Evolutionary conservation across 2,797 vertebrate species (phyloP).

Genomic region (Allobates femoralis): DNA sequence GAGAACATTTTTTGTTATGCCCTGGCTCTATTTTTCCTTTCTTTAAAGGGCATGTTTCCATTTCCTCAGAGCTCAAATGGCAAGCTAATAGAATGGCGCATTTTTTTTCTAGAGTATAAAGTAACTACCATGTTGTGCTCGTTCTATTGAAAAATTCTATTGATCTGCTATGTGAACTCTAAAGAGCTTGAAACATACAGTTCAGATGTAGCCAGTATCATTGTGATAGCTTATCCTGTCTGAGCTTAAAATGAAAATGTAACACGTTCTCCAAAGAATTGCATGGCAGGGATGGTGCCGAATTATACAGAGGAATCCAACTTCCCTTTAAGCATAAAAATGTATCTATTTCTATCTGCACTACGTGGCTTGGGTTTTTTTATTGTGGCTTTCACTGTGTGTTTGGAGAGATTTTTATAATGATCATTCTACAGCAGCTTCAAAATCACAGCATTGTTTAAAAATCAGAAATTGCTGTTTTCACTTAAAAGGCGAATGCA

Average conservation of each 20-base stretch:
- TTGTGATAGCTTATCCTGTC: conserved; percentile 39
- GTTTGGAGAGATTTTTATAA: not conserved
- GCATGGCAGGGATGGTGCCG: conserved; percentile 29
- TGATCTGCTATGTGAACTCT: conserved; percentile 52
- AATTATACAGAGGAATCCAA: conserved; percentile 17
- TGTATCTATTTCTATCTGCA: not conserved
- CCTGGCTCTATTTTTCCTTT: conserved; percentile 32
- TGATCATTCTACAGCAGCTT: conserved; percentile 17
- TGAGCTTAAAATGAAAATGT: conserved; percentile 44
- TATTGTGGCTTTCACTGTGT: conserved; percentile 1
- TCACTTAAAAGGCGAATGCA: not conserved
- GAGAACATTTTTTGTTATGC: conserved; percentile 42
- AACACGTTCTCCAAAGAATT: conserved; percentile 31
- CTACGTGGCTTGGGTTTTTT: not conserved
- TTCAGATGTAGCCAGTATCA: conserved; percentile 50
- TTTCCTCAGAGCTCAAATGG: conserved; percentile 51
- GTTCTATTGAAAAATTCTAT: conserved; percentile 56
- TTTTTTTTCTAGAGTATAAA: conserved; percentile 47
- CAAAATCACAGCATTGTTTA: conserved; percentile 12
- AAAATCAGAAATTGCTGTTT: conserved; percentile 1
- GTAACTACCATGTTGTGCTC: conserved; percentile 51
- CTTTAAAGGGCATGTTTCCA: conserved; percentile 44
- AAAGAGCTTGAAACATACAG: conserved; percentile 52
- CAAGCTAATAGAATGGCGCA: conserved; percentile 34
- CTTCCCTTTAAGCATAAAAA: not conserved